Base-by-base conservation (phyloP, 2,888 invertebrate species). In the Balanococcus diminutus region DNA sequence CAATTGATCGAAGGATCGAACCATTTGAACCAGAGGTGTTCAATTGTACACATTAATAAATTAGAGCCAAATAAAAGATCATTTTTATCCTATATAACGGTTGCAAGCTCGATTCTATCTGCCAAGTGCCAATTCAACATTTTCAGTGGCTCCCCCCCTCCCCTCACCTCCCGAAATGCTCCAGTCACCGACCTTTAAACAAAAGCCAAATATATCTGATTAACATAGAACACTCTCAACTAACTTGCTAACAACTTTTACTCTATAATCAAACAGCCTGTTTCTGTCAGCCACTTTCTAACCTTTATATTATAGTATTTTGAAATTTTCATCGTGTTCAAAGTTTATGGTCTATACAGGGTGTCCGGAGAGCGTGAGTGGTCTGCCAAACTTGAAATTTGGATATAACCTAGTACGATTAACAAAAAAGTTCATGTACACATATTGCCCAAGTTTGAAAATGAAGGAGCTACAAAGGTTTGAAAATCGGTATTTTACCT, bases 1-100 rank as follows among this genome's bases (percentile, higher is more conserved):
- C 5, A 25, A 11, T 11, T 25, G 61, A 42, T 42, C 67, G 67
- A n/a, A n/a, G n/a, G n/a, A n/a, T n/a, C n/a, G n/a, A n/a, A n/a
- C n/a, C n/a, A n/a, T n/a, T n/a, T n/a, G n/a, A n/a, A n/a, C n/a
- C n/a, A n/a, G n/a, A 67, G 67, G 72, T 72, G 72, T 72, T 61
- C n/a, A n/a, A 72, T 72, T 72, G 72, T 72, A 32, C n/a, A 72
- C 61, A 61, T 61, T 11, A 61, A n/a, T n/a, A n/a, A n/a, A n/a
- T 36, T 61, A 22, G 61, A 61, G 8, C 25, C 61, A 25, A 61
- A 61, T 25, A 25, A 25, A 25, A 61, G 61, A 61, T 61, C 11
- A 61, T 61, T 61, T 56, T 61, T 61, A 46, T 8, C 2, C 3
- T 2, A 11, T 61, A 6, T 56, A 56, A 56, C 56, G 56, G 56